Conservation (phyloP, 2,888 invertebrate genomes). For the Lithosia quadra region DNA sequence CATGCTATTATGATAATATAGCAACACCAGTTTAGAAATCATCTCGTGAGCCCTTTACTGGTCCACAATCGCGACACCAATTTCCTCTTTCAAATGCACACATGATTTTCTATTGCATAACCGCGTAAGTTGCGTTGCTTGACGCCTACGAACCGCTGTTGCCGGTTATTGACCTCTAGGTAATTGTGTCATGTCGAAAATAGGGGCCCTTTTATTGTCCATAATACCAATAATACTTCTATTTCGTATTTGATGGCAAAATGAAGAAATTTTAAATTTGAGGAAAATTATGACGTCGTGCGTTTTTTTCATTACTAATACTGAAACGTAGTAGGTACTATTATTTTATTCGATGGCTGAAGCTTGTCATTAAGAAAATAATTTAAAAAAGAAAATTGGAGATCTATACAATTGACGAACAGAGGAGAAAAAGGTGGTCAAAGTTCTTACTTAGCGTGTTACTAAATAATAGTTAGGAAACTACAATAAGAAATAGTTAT, state of each 20-base stretch:
- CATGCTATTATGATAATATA: not conserved
- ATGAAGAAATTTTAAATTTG: no score
- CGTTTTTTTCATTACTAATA: no score
- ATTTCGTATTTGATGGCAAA: no score
- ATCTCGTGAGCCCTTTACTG: slow-evolving; percentile 13
- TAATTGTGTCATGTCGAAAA: slow-evolving; percentile 11
- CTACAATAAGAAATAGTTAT: no score
- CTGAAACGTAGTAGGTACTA: no score
- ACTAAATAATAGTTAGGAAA: no score
- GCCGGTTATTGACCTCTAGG: slow-evolving; percentile 28
- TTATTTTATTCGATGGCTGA: no score
- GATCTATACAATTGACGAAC: no score
- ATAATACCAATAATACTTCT: not conserved
- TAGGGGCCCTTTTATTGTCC: not conserved
- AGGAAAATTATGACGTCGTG: not conserved
- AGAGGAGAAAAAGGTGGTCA: not conserved
- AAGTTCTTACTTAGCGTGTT: not conserved
- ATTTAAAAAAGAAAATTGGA: not conserved
- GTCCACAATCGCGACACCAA: slow-evolving; percentile 12
- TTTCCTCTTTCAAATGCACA: slow-evolving; percentile 2
- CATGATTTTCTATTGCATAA: slow-evolving; percentile 26
- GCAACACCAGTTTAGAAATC: not conserved
- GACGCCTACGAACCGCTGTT: slow-evolving; percentile 3
- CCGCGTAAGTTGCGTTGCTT: slow-evolving; percentile 20
- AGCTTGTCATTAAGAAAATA: no score